Base-by-base conservation (phyloP, 2,797 vertebrate species). In the Microchirus variegatus region DNA sequence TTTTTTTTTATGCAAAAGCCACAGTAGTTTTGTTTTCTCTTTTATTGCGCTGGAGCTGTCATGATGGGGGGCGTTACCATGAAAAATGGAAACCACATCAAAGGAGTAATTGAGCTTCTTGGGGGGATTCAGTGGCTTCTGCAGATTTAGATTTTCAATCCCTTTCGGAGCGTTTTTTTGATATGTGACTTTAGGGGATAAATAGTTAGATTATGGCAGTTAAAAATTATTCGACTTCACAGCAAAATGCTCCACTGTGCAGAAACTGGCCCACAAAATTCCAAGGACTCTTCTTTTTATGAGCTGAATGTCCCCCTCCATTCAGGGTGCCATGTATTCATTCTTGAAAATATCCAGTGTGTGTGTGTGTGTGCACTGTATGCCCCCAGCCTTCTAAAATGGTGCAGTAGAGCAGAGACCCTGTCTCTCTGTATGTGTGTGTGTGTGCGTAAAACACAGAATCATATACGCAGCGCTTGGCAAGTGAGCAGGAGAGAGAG, bases 371-470 rank as follows among this genome's bases (percentile, higher is more conserved):
- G 43, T 58, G 48, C 53, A 62, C 48, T 59, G 67, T 47, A 67
- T 14, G 58, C 61, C 78, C 73, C 60, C 53, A 72, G 67, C 71
- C 64, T 78, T 73, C 59, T 63, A 80, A 89, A 87, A 82, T 81
- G 84, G 82, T 87, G 83, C 80, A 88, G 80, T 81, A 72, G 82
- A 87, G 81, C 80, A 78, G 59, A 78, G 78, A 77, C 77, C 70
- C 72, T 73, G 65, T 69, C 72, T 73, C 63, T 69, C 78, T 70
- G 75, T 59, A 59, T 72, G 68, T 58, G 63, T 61, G 69, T 71
- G 54, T 26, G 49, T 37, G 44, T 47, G 46, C 31, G 75, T 73
- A 73, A 78, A 73, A 71, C 42, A 75, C 82, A 84, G 82, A 84
- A 87, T 86, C 67, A 81, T 87, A 31, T 31, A 86, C 70, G 68